Evolutionary conservation across 2,113 vertebrate genomes (phyloP).

Genomic region (Lycaon pictus): DNA sequence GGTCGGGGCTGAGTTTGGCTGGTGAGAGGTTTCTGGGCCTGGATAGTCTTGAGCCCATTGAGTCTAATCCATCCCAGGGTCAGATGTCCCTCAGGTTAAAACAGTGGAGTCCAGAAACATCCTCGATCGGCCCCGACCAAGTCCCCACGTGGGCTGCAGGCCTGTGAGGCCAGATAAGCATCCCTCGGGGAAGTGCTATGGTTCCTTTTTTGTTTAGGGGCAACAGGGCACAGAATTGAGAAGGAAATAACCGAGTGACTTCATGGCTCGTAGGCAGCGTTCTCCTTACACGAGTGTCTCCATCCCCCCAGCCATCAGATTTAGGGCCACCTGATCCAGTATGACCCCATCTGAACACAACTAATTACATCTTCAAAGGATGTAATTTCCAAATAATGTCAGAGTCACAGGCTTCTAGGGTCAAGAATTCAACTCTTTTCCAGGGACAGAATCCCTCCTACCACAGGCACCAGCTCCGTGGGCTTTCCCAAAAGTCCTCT

Average conservation of each 20-base stretch:
- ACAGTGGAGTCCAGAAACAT: background rate
- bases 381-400: background rate
- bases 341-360: background rate
- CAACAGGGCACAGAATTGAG: background rate
- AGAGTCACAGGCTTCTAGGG: too few relatives aligned
- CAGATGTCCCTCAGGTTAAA: background rate
- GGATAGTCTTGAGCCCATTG: background rate
- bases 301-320: too few relatives aligned
- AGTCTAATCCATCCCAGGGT: background rate
- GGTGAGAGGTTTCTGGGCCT: background rate
- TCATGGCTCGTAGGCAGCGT: background rate
- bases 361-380: too few relatives aligned
- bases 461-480: background rate
- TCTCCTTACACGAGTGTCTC: too few relatives aligned
- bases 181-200: background rate
- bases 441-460: background rate
- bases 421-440: background rate
- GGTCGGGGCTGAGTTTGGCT: background rate
- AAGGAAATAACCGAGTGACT: fast-evolving
- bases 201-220: background rate
- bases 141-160: background rate
- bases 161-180: background rate
- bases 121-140: background rate
- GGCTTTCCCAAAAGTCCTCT: background rate
- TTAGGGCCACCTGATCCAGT: background rate